Base-by-base conservation (phyloP, 2,797 vertebrate genomes). In the Botia kubotai region DNA sequence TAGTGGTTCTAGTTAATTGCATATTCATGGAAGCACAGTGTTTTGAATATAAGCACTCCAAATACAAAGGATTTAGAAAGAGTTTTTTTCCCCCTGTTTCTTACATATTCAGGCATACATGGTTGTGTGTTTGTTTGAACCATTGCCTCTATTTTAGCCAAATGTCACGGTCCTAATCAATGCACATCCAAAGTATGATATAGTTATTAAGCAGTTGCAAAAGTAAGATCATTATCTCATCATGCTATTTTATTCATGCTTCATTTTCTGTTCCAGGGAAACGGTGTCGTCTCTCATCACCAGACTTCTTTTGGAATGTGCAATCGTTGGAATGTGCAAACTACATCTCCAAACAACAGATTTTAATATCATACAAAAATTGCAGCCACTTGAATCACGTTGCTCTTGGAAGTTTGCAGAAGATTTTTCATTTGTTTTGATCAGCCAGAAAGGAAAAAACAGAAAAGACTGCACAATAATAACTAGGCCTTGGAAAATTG, bases 401-500 rank as follows among this genome's bases (percentile, higher is more conserved):
- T 79, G 78, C 62, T 73, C 33, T 73, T 23, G 29, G 39, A 72
- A 80, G 58, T 72, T 80, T 11, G 70, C 53, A 46, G 58, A 72
- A 39, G 33, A 79, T 55, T 79, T 79, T 74, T 73, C 33, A 43
- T 83, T 79, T 74, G 21, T 83, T 78, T 73, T 73, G 53, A 48
- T 78, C 69, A 77, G 50, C 81, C 36, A 55, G 58, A 72, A 33
- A 26, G 46, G 29, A 79, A 77, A 50, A 36, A 79, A 53, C 43
- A 17, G 57, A 58, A 63, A 77, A 76, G 75, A 70, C 72, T 81
- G 70, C 77, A 80, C 81, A 86, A 84, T 85, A 85, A 85, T 85
- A 89, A 84, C 78, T 86, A 81, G 82, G 66, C 23, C 66, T 60
- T 77, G 81, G 81, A 83, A 78, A 74, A 68, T 79, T 75, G 87